These are phyloP conservation scores for Bimastos eiseni DNA, from an alignment of 2,888 invertebrate genomes.

Conservation along the genomic window DNA sequence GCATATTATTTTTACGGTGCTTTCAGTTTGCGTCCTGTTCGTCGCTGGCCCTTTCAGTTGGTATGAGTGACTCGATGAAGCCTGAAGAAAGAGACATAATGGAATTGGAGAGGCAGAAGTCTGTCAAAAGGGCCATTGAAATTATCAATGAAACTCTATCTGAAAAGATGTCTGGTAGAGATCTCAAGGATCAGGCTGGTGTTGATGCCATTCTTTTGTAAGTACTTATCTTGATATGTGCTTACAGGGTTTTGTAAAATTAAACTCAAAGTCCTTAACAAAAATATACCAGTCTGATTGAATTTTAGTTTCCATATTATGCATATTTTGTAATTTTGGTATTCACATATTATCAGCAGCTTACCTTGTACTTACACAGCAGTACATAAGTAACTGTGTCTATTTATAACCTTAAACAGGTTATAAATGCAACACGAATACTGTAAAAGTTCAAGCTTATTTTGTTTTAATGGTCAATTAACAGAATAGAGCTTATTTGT, in stretches of 20 bases:
- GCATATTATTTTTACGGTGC: not conserved
- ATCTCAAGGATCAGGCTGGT: not conserved
- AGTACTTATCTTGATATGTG: not conserved
- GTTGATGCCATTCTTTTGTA: constrained; percentile 6
- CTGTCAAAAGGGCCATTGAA: constrained; percentile 46
- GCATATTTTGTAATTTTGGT: too few relatives aligned
- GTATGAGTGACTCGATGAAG: constrained; percentile 24
- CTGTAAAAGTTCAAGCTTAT: not conserved
- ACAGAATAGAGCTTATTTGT: not conserved
- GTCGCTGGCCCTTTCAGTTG: not conserved
- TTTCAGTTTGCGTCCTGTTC: not conserved
- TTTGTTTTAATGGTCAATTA: not conserved
- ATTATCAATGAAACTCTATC: constrained; percentile 3
- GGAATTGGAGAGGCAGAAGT: constrained; percentile 48
- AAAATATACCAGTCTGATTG: too few relatives aligned
- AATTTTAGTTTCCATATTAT: too few relatives aligned
- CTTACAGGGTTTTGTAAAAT: not conserved
- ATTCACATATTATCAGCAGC: too few relatives aligned
- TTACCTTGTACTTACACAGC: too few relatives aligned
- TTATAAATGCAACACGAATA: not conserved
- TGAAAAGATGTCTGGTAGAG: not conserved
- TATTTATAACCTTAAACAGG: not conserved
- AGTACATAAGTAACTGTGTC: too few relatives aligned
- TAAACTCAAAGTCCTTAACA: too few relatives aligned
- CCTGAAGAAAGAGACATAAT: constrained; percentile 45